Evolutionary conservation across 1,140 invertebrate genomes (phyloP).

Genomic region (Physella acuta): DNA sequence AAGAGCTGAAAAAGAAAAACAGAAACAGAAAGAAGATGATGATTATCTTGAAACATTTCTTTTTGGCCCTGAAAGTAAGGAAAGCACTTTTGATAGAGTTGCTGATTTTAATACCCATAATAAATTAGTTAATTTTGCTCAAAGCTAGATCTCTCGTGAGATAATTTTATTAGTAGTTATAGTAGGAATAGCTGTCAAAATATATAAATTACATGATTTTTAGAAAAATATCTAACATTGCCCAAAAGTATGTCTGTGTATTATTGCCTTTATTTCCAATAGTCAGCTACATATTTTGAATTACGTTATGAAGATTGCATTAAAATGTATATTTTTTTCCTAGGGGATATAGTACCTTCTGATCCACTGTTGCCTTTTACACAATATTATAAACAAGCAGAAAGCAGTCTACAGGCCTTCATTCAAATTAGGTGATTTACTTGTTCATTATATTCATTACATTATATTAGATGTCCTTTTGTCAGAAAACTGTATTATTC

Average conservation of each 20-base stretch:
- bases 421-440: constrained; percentile 20
- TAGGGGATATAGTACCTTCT: constrained; percentile 1
- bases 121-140: no score
- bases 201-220: no score
- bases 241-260: no score
- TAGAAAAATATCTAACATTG: no score
- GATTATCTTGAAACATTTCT: constrained; percentile 4
- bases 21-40: constrained; percentile 14
- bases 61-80: constrained; percentile 17
- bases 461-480: no score
- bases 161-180: no score
- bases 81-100: no score
- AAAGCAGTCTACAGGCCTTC: constrained; percentile 6
- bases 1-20: neutral
- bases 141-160: no score
- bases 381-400: constrained; percentile 19
- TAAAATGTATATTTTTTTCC: neutral
- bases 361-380: constrained; percentile 11
- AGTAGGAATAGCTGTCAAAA: no score
- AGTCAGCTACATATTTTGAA: no score
- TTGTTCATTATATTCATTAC: neutral
- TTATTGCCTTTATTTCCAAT: no score
- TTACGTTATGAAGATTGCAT: neutral
- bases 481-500: neutral
- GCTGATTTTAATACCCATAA: no score